phyloP scores from a whole-genome alignment of 2,888 invertebrate genomes.

The Steinernema scapterisci region DNA sequence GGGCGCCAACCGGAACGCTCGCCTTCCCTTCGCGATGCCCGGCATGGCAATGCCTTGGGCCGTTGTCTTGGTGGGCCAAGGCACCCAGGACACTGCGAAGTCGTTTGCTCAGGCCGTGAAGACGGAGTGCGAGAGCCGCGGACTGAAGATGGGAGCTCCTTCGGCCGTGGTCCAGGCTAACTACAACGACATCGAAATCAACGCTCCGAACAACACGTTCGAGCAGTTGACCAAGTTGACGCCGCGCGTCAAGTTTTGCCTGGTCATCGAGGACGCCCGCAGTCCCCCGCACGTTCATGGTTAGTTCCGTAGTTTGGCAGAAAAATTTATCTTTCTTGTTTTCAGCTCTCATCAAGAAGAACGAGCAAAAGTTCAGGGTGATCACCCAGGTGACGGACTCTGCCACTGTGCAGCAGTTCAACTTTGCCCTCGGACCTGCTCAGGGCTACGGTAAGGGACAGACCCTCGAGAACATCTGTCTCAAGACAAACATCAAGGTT shows the following conservation, averaged over 20 bases:
- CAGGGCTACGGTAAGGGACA: conserved; percentile 30
- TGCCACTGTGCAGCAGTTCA: conserved; percentile 34
- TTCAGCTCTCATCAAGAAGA: conserved; percentile 31
- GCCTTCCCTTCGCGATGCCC: conserved; percentile 26
- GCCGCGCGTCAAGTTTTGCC: background rate
- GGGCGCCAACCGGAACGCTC: background rate
- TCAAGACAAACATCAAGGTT: conserved; percentile 44
- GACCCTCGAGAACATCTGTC: conserved; percentile 47
- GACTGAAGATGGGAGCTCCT: background rate
- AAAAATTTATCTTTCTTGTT: background rate
- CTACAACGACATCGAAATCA: background rate
- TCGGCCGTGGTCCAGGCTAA: background rate
- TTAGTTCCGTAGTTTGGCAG: background rate
- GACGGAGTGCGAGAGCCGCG: background rate
- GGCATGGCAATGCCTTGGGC: background rate
- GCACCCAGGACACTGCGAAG: background rate
- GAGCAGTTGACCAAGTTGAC: background rate
- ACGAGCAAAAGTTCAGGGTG: conserved; percentile 39
- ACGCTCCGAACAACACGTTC: background rate
- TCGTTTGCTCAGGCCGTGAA: background rate
- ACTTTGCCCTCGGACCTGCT: background rate
- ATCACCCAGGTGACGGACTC: conserved; percentile 47
- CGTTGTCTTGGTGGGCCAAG: background rate
- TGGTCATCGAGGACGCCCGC: background rate
- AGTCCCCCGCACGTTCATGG: background rate